Base-by-base conservation (phyloP, 1,140 invertebrate species). In the Sogatella furcifera region DNA sequence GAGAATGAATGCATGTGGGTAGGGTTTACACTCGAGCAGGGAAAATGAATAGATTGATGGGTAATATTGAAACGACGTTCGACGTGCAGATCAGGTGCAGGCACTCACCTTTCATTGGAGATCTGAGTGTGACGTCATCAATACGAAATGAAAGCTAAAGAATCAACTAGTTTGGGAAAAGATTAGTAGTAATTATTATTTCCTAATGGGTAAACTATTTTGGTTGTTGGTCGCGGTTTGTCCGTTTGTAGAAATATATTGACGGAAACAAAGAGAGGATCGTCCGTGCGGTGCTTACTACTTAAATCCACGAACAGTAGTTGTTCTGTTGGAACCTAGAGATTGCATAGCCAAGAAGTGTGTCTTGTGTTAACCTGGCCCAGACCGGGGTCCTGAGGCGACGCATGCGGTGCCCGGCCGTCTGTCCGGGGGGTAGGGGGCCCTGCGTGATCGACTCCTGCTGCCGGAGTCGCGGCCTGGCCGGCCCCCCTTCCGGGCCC, bases 361-460 rank as follows among this genome's bases (percentile, higher is more conserved):
- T 49, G 17, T 38, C 34, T 38, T 43, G 42, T 46, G n/a, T 58
- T 58, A 56, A 68, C 67, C 67, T 68, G 57, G 67, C 66, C 67
- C 67, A 68, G 34, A 68, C 62, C 9, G 67, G 65, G 46, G 67
- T 62, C 42, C 66, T 61, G 13, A 68, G 55, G 17, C 66, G 64
- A 14, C 64, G 14, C 34, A 53, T 44, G 19, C 56, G 60, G 42
- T 52, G 55, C 21, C 10, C 13, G 21, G 21, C 38, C 55, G 52
- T 59, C 46, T 59, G 61, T 52, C 53, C 19, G 22, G 41, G 52
- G 56, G 41, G 42, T 17, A 24, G 52, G 56, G 41, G 42, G 41
- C 43, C 53, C 34, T 13, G 19, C 5, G 34, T 38, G 5, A 17
- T 56, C 56, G 11, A n/a, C 19, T 58, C 56, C 17, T 17, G 15